Base-by-base conservation (phyloP, 2,797 vertebrate species). In the Enteromius mattozi region DNA sequence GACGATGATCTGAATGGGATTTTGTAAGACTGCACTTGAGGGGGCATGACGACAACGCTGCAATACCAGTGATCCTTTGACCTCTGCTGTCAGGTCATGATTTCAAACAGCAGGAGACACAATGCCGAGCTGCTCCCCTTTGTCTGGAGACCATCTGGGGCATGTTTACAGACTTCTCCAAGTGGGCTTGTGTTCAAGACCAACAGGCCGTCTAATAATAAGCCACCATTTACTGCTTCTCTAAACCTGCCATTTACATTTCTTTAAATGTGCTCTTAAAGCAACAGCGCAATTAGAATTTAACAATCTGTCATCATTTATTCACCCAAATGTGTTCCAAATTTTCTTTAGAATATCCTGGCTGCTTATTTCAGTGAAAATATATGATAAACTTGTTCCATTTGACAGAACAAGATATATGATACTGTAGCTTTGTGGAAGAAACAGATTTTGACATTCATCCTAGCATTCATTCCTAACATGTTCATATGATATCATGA, bases 141-240 rank as follows among this genome's bases (percentile, higher is more conserved):
- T 83, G 74, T 85, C 56, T 47, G 21, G 14, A 68, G 61, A 75
- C n/a, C 86, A 54, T 76, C 74, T 49, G 61, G 72, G 82, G 19
- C 66, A 82, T 81, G 63, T 84, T 80, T 82, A 88, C 84, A 82
- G 86, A 81, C 70, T 77, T 72, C 77, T 83, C 69, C 47, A 49
- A 59, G 74, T 59, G 54, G 47, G 21, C 24, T 35, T 80, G 75
- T 65, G 54, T 83, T 78, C 27, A 78, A 66, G 21, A 65, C 74
- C 19, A 13, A 68, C 68, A 40, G 17, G 14, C 19, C 21, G 27
- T 80, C 47, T 76, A 82, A 84, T 65, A 79, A 84, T 6, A 33
- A 49, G 42, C 42, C 68, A 35, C 19, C 40, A 37, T 80, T 78
- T 63, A 40, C n/a, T 40, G 63, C 30, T 68, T 8, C 77, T 19